Evolutionary conservation across 1,140 invertebrate genomes (phyloP), one percentile per base, ranked within the genome.

Genomic region (Lepidurus apus): DNA sequence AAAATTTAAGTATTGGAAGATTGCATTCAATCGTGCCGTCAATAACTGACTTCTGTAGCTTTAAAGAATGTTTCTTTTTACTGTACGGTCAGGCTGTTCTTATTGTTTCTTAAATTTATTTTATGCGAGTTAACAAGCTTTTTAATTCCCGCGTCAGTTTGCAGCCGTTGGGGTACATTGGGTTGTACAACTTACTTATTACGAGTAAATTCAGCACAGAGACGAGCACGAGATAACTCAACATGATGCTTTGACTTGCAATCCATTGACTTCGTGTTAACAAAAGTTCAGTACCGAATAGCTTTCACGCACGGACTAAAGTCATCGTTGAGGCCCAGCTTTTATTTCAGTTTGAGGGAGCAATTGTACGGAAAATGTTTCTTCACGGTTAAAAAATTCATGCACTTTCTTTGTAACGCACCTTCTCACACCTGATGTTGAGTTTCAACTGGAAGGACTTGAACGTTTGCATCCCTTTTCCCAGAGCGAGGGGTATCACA

Each of bases 331-430:
- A 17, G 8, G 17, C 21, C 0, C 13, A 21, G 21, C 1, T 13
- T 13, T 5, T 65, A 65, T 17, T 65, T 7, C 53, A 65, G 21
- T 17, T 17, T 65, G 21, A 65, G 34, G 34, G 34, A 34, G 34
- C 34, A 34, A 34, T 34, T 34, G 34, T 65, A 17, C 7, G 17
- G 53, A 65, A 65, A 65, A 17, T 65, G 17, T 65, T 45, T 21
- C 42, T 42, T 75, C 74, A 43, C 42, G 74, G 76, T 34, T 77
- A 65, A 21, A 47, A 43, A 53, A 26, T 34, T 11, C 43, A 21
- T 42, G 65, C 4, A 47, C 21, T 47, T 77, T 11, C 76, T 45
- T 77, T 77, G 21, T 77, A 43, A 34, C 42, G 43, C 76, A 77
- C n/a, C 45, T 65, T n/a, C 9, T 17, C 53, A 65, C 53, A 65